Conservation (phyloP, 2,888 invertebrate genomes). For the Mesorhabditis sp. region DNA sequence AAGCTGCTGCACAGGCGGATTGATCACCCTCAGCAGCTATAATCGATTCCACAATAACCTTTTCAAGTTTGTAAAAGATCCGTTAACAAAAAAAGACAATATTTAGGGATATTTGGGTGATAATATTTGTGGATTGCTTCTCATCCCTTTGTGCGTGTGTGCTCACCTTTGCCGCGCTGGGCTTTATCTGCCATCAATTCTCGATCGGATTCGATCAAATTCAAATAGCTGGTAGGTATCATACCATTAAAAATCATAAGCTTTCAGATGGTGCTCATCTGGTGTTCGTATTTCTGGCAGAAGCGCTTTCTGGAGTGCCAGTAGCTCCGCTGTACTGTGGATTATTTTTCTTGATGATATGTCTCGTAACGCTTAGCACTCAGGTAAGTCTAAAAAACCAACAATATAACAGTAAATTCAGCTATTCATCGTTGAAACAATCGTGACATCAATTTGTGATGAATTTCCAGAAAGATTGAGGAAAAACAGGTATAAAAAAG, state of each 20-base stretch:
- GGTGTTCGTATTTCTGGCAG: slow-evolving; percentile 82
- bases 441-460: slow-evolving; percentile 65
- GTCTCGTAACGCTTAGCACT: slow-evolving; percentile 51
- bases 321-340: slow-evolving; percentile 78
- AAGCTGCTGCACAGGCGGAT: slow-evolving; percentile 81
- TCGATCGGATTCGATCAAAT: slow-evolving; percentile 64
- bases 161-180: slow-evolving; percentile 78
- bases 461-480: slow-evolving; percentile 61
- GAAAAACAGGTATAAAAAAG: slow-evolving; percentile 27
- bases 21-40: slow-evolving; percentile 79
- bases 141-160: slow-evolving; percentile 79
- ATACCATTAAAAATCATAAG: background rate
- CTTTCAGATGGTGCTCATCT: slow-evolving; percentile 59
- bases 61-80: slow-evolving; percentile 67
- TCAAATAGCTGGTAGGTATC: slow-evolving; percentile 47
- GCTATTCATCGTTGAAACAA: slow-evolving; percentile 64
- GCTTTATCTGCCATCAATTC: slow-evolving; percentile 75
- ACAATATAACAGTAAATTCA: slow-evolving; percentile 27
- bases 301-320: slow-evolving; percentile 73
- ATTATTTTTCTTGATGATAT: slow-evolving; percentile 71
- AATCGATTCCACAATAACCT: slow-evolving; percentile 80
- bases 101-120: slow-evolving; percentile 72
- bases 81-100: background rate
- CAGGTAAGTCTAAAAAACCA: slow-evolving; percentile 25
- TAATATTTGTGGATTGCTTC: slow-evolving; percentile 74